phyloP scores from a whole-genome alignment of 2,113 vertebrate species.

The human region GRCh38 chr20:58022501-58023000 shows the following conservation, averaged over 20 bases:
- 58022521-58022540: background rate
- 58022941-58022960: background rate
- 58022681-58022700: background rate
- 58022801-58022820: background rate
- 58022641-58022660: background rate
- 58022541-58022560: background rate
- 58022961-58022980: background rate
- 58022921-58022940: rapidly evolving
- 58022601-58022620: background rate
- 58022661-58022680: background rate
- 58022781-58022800: background rate
- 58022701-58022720: rapidly evolving
- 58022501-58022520: background rate
- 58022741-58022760: background rate
- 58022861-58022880: background rate
- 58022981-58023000: background rate
- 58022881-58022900: background rate
- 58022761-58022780: background rate
- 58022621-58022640: too few species aligned
- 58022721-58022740: background rate
- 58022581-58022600: background rate
- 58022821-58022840: background rate
- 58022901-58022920: too few species aligned
- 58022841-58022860: background rate
- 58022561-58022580: background rate